These are phyloP conservation scores for Azorinus chamasolen DNA, from an alignment of 2,888 invertebrate genomes.

Conservation along the genomic window DNA sequence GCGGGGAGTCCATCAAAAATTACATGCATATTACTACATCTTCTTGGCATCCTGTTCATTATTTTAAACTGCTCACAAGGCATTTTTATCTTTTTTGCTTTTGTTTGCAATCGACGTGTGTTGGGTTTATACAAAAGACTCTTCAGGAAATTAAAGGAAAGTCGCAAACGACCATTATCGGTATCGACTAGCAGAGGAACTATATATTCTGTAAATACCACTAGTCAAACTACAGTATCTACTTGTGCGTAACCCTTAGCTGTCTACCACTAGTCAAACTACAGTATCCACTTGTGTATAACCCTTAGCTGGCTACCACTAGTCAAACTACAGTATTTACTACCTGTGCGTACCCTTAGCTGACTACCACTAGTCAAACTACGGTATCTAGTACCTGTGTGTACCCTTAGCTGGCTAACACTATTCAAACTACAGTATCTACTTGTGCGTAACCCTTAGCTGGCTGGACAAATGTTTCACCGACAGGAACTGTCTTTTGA, in stretches of 20 bases:
- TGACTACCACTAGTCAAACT: too few species aligned
- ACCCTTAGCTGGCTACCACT: too few species aligned
- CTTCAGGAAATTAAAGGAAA: slow-evolving; percentile 23
- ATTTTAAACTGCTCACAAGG: slow-evolving; percentile 82
- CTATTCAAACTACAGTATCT: slow-evolving; percentile 20
- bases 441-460: too few species aligned
- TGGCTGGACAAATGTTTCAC: too few species aligned
- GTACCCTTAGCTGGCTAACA: too few species aligned
- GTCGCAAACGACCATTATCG: slow-evolving; percentile 28
- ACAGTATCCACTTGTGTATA: too few species aligned
- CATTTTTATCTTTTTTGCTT: slow-evolving; percentile 80
- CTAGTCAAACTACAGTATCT: slow-evolving; percentile 22
- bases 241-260: too few species aligned
- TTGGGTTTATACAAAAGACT: slow-evolving; percentile 67
- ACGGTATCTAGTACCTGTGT: too few species aligned
- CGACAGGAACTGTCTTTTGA: too few species aligned
- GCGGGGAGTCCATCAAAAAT: slow-evolving; percentile 56
- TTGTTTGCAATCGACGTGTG: slow-evolving; percentile 78
- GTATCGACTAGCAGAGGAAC: slow-evolving; percentile 47
- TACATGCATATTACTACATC: slow-evolving; percentile 74
- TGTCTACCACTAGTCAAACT: too few species aligned
- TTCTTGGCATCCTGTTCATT: slow-evolving; percentile 76
- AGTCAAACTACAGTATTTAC: too few species aligned
- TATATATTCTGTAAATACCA: slow-evolving; percentile 10
- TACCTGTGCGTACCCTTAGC: too few species aligned